phyloP scores from a whole-genome alignment of 2,113 vertebrate species.

The Chaetodon auriga region DNA sequence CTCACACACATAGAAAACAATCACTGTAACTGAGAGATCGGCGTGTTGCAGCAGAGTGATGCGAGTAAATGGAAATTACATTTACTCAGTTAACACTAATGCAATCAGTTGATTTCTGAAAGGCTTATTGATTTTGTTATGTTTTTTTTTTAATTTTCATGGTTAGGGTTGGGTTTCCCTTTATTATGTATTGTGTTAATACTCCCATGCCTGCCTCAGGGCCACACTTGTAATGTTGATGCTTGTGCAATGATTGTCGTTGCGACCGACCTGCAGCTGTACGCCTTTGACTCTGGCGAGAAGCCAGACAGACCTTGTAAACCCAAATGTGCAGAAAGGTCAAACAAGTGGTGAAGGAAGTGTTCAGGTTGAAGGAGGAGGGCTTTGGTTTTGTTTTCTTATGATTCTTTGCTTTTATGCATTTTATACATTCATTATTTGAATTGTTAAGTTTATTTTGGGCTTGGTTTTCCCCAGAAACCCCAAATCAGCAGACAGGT shows the following conservation, averaged over 20 bases:
- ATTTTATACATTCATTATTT: neutral
- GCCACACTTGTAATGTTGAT: neutral
- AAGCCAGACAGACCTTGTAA: neutral
- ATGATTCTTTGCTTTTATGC: neutral
- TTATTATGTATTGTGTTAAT: constrained; percentile 45
- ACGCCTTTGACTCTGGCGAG: constrained; percentile 1
- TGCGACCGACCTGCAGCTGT: neutral
- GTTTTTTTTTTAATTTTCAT: constrained; percentile 27
- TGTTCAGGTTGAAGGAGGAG: neutral
- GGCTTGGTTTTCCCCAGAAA: neutral
- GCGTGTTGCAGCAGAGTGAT: constrained; percentile 27
- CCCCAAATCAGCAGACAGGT: neutral
- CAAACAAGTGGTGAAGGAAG: neutral
- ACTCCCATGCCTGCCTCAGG: neutral
- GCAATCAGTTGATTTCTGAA: constrained; percentile 49
- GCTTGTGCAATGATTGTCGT: neutral
- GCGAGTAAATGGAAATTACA: constrained; percentile 59
- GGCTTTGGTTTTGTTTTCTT: neutral
- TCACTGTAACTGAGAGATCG: constrained; percentile 33
- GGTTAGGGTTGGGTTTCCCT: constrained; percentile 23
- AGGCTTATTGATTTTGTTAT: constrained; percentile 56
- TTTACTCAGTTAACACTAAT: constrained; percentile 66
- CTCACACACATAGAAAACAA: constrained; percentile 7
- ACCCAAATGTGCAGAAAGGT: neutral
- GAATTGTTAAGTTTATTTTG: neutral